Evolutionary conservation across 2,113 vertebrate species (phyloP), one percentile per base, ranked within the genome.

Genomic region (Carassius gibelio): DNA sequence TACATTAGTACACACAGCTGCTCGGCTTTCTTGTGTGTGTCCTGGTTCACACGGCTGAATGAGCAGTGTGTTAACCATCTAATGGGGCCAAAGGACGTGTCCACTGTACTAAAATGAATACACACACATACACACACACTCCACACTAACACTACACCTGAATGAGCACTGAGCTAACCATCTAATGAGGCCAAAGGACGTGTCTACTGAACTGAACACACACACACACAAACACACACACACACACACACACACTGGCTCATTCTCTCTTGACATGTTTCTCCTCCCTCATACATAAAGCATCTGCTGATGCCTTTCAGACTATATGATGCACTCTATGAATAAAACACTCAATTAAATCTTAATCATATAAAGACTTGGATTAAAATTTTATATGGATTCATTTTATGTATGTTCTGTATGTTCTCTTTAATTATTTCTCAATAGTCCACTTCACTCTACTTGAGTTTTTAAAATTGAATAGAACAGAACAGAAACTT

Each of bases 161-260:
- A 92, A 92, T 91, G 87, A 88, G 91, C 78, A 79, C 91, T 93
- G 87, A 88, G 90, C 93, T 92, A 95, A 94, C 90, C 92, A 95
- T 94, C 94, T 96, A 94, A 94, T 94, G 95, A 95, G 92, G 90
- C 89, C 90, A 89, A 91, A 90, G 90, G 92, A 93, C 90, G 88
- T 89, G 89, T 92, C 92, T 79, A 87, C 86, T 88, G 81, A 89
- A 87, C 86, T 84, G 57, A 59, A 69, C 50, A 62, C 59, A 72
- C 71, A 30, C 69, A 72, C 69, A 66, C 36, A 62, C 57, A 26
- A 0, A 26, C 26, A 26, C 26, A 26, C 26, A 26, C 26, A 26
- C 26, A 26, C 26, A 26, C 26, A 72, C 71, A 30, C 69, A 72
- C 69, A 66, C 36, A 62, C 57, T 23, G 45, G 48, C 30, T 21